These are phyloP conservation scores for Peromyscus leucopus DNA, from an alignment of 2,113 vertebrate species.

Conservation along the genomic window DNA sequence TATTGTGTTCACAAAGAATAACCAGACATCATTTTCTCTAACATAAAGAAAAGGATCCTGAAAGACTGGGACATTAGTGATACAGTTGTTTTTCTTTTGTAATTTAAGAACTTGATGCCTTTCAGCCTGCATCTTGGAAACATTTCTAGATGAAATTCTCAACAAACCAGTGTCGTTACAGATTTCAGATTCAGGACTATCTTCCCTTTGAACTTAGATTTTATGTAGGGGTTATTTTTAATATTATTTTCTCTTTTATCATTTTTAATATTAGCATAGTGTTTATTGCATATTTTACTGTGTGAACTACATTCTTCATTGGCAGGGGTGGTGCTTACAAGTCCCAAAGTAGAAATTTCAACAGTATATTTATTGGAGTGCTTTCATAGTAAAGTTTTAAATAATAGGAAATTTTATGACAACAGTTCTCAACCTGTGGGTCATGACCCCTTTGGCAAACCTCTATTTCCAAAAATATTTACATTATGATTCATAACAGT, in stretches of 20 bases:
- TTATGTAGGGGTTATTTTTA: background rate
- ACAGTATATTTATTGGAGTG: background rate
- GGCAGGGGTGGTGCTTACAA: background rate
- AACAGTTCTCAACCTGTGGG: background rate
- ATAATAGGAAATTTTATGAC: background rate
- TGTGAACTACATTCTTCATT: background rate
- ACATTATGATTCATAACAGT: background rate
- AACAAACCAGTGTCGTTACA: background rate
- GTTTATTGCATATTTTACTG: background rate
- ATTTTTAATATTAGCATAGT: background rate
- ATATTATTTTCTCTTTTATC: background rate
- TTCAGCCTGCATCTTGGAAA: background rate
- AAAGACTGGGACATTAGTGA: background rate
- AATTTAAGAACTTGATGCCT: background rate
- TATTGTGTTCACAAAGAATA: background rate
- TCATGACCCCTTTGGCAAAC: background rate
- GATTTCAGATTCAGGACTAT: background rate
- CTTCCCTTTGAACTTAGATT: slow-evolving; percentile 6
- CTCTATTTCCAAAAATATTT: background rate
- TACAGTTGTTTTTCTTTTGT: background rate
- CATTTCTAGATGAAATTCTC: background rate
- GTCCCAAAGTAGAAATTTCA: background rate
- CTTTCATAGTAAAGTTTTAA: background rate
- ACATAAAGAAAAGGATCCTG: background rate
- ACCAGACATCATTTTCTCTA: background rate